These are phyloP conservation scores for Brachypodius melanocephalos DNA, from an alignment of 2,113 vertebrate genomes.

Conservation along the genomic window DNA sequence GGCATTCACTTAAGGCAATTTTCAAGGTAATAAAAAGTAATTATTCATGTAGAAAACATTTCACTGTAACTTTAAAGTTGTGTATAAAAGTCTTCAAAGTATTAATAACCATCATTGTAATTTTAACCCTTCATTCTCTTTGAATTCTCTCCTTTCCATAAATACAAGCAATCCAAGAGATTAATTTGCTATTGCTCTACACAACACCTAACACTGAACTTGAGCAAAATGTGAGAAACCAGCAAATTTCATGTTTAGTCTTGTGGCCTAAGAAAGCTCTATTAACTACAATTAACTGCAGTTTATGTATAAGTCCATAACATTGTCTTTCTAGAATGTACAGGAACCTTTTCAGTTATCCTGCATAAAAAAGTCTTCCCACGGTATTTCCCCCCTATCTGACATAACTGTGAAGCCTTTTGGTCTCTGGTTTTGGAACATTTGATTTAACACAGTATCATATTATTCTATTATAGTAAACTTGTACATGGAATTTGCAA, in stretches of 20 bases:
- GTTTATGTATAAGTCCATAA: not conserved
- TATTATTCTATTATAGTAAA: not conserved
- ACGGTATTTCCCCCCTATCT: not conserved
- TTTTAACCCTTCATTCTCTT: not conserved
- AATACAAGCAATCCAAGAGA: not conserved
- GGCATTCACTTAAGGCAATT: not conserved
- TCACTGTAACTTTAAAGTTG: not conserved
- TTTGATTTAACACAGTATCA: not conserved
- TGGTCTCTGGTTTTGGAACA: not conserved
- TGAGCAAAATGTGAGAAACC: not conserved
- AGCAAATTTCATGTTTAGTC: not conserved
- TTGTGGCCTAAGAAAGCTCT: not conserved
- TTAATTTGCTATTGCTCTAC: not conserved
- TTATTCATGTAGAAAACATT: not conserved
- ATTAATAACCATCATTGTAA: not conserved
- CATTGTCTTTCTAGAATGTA: not conserved
- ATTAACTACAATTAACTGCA: not conserved
- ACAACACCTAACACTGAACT: not conserved
- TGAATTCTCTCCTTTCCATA: not conserved
- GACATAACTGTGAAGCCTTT: not conserved
- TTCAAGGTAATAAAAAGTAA: not conserved
- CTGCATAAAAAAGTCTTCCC: not conserved
- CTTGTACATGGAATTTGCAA: not conserved
- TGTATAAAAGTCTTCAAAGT: not conserved
- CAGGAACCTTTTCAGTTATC: not conserved